Evolutionary conservation across 2,113 vertebrate genomes (phyloP).

Genomic region (Aramus guarauna): DNA sequence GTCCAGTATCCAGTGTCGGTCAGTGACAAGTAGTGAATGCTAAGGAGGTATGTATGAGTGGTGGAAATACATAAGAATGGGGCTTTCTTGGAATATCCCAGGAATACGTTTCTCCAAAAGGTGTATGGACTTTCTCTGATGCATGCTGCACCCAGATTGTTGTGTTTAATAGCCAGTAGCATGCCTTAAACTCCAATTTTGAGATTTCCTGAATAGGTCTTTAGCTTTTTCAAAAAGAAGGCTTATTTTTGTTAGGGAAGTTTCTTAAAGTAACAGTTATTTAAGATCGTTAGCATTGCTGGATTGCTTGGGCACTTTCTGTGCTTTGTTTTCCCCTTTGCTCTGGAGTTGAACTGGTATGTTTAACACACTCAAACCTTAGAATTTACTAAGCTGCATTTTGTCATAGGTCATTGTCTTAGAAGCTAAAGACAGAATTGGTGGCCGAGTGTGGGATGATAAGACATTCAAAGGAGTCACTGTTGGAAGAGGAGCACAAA

Average conservation of each 20-base stretch:
- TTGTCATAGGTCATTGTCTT: conserved; percentile 84
- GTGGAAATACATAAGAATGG: neutral
- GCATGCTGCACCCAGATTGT: neutral
- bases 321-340: neutral
- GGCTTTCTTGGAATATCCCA: neutral
- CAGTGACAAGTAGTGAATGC: neutral
- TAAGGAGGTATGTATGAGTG: neutral
- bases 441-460: conserved; percentile 95
- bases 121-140: neutral
- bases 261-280: neutral
- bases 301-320: neutral
- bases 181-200: neutral
- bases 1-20: neutral
- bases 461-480: conserved; percentile 82
- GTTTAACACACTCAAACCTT: neutral
- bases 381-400: neutral
- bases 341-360: neutral
- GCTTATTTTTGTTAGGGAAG: neutral
- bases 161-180: neutral
- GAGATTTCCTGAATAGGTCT: neutral
- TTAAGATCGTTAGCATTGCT: neutral
- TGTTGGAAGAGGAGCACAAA: conserved; percentile 93
- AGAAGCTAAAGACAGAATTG: conserved; percentile 92
- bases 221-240: neutral
- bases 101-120: neutral